Evolutionary conservation across 2,888 invertebrate species (phyloP), one percentile per base, ranked within the genome.

Genomic region (Plebejus argus): DNA sequence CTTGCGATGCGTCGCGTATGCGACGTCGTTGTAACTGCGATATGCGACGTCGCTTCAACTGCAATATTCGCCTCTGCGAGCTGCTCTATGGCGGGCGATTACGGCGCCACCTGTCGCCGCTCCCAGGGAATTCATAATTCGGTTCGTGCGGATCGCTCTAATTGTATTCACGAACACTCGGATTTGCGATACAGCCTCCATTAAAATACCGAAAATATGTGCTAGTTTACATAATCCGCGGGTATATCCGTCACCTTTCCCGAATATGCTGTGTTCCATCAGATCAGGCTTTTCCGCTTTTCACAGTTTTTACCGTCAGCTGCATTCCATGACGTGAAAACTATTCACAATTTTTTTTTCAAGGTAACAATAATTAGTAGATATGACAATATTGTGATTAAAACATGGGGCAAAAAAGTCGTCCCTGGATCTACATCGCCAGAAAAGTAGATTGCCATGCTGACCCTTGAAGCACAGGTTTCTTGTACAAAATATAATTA

Each of bases 81-180:
- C 10, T 86, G 82, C 79, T 88, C 87, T 86, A 81, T 84, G 85
- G 56, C 71, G 74, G 78, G 91, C 90, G 92, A 91, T 91, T 90
- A 91, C 88, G 82, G 88, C 86, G 88, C 84, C 92, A 92, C 92
- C 92, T 92, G 92, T 88, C 91, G 89, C 87, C 90, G 86, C 89
- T 92, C 92, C 90, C 92, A 92, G 84, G 86, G 92, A 91, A 92
- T 92, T 91, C 87, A 92, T 92, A 92, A 92, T 91, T 91, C 86
- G 91, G 90, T 90, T 90, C 88, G 88, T 84, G 85, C 85, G 87
- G 89, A 87, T 88, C 90, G 86, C 84, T 87, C 87, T 91, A 92
- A 92, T 92, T 90, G 91, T 91, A 91, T 91, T 91, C 92, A 88
- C 87, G 83, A 86, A 89, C 87, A 90, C 87, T 86, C 85, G 88